Percentiles rank a stretch among this genome's conserved stretches.
Evolutionary conservation across 2,888 invertebrate species (phyloP).

Genomic region (Suillia variegata): DNA sequence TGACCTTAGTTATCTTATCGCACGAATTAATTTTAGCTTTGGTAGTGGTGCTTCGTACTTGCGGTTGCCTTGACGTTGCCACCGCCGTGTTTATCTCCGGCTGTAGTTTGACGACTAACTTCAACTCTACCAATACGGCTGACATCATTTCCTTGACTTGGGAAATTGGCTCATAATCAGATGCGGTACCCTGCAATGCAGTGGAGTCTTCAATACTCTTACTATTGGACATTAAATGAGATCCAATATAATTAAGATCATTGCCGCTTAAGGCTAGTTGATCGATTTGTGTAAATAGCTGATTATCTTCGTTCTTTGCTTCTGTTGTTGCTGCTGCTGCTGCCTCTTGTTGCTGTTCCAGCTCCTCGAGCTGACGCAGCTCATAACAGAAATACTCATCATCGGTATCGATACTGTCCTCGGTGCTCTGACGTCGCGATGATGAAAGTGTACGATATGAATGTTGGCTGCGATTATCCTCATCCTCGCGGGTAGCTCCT

Average conservation of each 20-base stretch:
- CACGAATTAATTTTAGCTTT: constrained; percentile 35
- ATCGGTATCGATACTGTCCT: constrained; percentile 91
- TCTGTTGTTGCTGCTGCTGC: constrained; percentile 3
- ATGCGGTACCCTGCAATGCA: background rate
- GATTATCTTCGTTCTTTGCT: constrained; percentile 26
- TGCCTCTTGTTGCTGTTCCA: constrained; percentile 72
- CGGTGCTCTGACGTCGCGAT: constrained; percentile 86
- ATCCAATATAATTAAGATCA: constrained; percentile 55
- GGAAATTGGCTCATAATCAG: constrained; percentile 68
- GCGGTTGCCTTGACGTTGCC: constrained; percentile 32
- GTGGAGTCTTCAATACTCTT: constrained; percentile 1
- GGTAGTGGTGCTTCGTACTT: background rate
- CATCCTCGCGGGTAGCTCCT: constrained; percentile 72
- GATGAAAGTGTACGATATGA: constrained; percentile 88
- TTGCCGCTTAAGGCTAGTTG: constrained; percentile 69
- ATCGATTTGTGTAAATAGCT: constrained; percentile 53
- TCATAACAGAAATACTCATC: constrained; percentile 94
- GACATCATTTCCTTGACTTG: constrained; percentile 80
- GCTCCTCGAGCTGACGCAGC: constrained; percentile 81
- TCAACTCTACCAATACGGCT: constrained; percentile 76
- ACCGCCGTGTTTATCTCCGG: constrained; percentile 26
- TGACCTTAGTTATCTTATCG: constrained; percentile 48
- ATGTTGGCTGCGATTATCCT: constrained; percentile 85
- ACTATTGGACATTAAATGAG: constrained; percentile 61
- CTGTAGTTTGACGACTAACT: constrained; percentile 67